Conservation (phyloP, 1,140 invertebrate genomes). For the Lasioglossum baleicum region DNA sequence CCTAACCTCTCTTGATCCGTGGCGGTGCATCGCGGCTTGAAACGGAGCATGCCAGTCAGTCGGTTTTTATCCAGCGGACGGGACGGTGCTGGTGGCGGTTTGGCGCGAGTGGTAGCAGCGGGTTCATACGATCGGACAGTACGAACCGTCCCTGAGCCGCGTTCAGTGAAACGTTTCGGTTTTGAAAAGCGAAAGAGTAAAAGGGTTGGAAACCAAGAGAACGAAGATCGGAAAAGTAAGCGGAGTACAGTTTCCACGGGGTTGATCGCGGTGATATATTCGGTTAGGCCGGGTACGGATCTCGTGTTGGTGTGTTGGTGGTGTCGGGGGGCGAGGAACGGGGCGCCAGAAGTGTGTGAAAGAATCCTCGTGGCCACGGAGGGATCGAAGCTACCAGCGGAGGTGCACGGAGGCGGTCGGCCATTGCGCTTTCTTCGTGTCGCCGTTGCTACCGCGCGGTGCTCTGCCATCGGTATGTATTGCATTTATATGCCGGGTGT, state of each 20-base stretch:
- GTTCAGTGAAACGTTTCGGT: slow-evolving; percentile 5
- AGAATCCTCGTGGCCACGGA: slow-evolving; percentile 31
- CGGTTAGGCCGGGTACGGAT: neutral
- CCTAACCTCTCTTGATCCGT: slow-evolving; percentile 36
- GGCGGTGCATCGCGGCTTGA: slow-evolving; percentile 36
- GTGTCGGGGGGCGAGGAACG: neutral
- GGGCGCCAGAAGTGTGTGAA: slow-evolving; percentile 14
- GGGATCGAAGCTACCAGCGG: slow-evolving; percentile 44
- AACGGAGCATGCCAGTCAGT: slow-evolving; percentile 58
- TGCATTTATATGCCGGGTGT: slow-evolving; percentile 42
- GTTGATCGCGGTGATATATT: neutral
- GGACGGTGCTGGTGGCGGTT: slow-evolving; percentile 19
- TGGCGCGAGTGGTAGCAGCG: slow-evolving; percentile 49
- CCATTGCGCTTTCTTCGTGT: slow-evolving; percentile 62
- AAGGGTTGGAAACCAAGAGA: neutral
- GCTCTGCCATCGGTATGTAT: slow-evolving; percentile 53
- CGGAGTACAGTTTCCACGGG: neutral
- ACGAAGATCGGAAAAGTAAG: neutral
- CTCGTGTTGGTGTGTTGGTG: slow-evolving; percentile 17
- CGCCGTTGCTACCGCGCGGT: slow-evolving; percentile 48
- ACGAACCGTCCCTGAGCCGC: slow-evolving; percentile 25
- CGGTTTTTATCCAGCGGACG: slow-evolving; percentile 59
- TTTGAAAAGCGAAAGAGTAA: too few relatives aligned
- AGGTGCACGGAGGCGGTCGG: slow-evolving; percentile 49
- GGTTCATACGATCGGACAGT: slow-evolving; percentile 44